Evolutionary conservation across 2,113 vertebrate genomes (phyloP).

Genomic region (Arenaria interpres): DNA sequence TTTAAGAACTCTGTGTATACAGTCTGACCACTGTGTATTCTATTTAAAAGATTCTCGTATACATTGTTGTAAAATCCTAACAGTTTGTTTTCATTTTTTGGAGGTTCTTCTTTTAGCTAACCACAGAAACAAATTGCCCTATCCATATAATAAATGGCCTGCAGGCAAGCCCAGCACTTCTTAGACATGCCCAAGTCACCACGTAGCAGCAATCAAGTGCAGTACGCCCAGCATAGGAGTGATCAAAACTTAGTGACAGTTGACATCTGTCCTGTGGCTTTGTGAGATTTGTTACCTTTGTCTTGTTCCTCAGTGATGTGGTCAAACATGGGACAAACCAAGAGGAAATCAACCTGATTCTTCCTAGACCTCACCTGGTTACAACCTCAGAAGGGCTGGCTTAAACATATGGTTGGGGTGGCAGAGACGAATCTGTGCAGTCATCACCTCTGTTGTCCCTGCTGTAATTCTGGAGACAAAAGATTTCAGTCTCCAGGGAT

Average conservation of each 20-base stretch:
- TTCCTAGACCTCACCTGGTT: background rate
- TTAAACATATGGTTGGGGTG: background rate
- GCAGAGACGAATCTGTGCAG: background rate
- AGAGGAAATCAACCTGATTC: background rate
- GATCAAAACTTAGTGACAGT: background rate
- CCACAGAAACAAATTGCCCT: background rate
- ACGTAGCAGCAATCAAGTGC: background rate
- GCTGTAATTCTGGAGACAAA: background rate
- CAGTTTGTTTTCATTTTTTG: conserved; percentile 7
- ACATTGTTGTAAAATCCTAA: conserved; percentile 20
- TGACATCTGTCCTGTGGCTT: background rate
- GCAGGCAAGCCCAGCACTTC: background rate
- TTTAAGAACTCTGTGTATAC: background rate
- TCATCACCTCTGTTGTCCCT: background rate
- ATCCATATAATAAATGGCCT: background rate
- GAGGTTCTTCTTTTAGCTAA: background rate
- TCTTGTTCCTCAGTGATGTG: background rate
- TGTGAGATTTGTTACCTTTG: background rate
- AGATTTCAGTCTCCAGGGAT: background rate
- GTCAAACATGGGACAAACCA: background rate
- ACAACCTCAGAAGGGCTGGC: background rate
- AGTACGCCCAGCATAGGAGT: background rate
- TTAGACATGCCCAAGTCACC: background rate
- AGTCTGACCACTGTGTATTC: background rate
- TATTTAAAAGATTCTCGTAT: conserved; percentile 26